A percentile compares a stretch with the other conserved stretches of the same genome.
phyloP scores from a whole-genome alignment of 2,113 vertebrate genomes.

The Agapornis roseicollis region DNA sequence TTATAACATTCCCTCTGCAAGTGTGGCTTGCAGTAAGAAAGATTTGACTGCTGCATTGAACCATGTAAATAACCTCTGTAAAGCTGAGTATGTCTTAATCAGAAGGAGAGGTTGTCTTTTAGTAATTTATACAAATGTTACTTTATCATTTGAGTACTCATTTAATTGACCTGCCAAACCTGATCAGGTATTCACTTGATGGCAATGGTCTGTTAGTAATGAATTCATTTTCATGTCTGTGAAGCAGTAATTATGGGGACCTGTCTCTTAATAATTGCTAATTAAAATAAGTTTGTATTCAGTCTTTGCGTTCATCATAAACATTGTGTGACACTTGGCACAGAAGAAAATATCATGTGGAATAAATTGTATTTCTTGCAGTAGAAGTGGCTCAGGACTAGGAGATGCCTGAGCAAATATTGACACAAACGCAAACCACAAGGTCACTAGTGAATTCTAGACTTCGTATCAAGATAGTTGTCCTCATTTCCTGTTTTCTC shows the following conservation, averaged over 20 bases:
- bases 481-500: not conserved
- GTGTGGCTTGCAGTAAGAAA: rapidly evolving
- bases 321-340: constrained; percentile 1
- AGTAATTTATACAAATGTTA: constrained; percentile 31
- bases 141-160: constrained; percentile 6
- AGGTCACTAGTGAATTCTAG: not conserved
- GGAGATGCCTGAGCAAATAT: not conserved
- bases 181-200: not conserved
- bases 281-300: constrained; percentile 40
- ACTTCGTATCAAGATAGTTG: not conserved
- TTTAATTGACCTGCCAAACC: constrained; percentile 3
- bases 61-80: not conserved
- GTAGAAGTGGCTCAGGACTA: not conserved
- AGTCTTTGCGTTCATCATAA: constrained; percentile 9
- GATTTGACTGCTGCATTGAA: not conserved
- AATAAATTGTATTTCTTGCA: not conserved
- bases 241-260: constrained; percentile 25
- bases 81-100: not conserved
- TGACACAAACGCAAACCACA: not conserved
- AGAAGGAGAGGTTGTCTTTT: not conserved
- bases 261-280: constrained; percentile 43
- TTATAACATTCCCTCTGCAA: not conserved
- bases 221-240: constrained; percentile 16
- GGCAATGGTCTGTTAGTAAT: not conserved
- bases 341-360: not conserved